Percentiles rank a stretch among this genome's conserved stretches.
These are phyloP conservation scores for Torymus tubicola DNA, from an alignment of 2,888 invertebrate species.

Conservation along the genomic window DNA sequence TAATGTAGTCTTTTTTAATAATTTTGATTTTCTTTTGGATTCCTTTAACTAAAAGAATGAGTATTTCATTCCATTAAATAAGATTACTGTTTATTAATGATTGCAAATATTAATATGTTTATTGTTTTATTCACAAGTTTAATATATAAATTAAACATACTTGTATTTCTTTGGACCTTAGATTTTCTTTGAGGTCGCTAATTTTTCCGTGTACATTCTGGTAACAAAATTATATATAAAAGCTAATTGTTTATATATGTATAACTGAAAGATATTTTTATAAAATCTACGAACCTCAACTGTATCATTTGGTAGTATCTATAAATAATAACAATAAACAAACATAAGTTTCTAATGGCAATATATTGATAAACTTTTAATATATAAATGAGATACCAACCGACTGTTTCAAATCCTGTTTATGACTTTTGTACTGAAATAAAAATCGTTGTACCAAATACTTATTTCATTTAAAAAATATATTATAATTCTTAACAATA, in stretches of 20 bases:
- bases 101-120: constrained; percentile 17
- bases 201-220: constrained; percentile 43
- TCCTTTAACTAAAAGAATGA: constrained; percentile 55
- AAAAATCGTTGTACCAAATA: constrained; percentile 13
- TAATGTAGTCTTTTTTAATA: not conserved
- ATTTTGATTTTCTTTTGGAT: constrained; percentile 52
- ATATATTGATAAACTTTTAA: not conserved
- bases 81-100: constrained; percentile 55
- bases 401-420: constrained; percentile 62
- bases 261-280: not conserved
- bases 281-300: constrained; percentile 39
- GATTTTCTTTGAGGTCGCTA: constrained; percentile 16
- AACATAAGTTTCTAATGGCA: not conserved
- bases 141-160: constrained; percentile 19
- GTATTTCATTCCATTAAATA: constrained; percentile 22
- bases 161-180: constrained; percentile 22
- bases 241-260: not conserved
- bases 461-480: not conserved
- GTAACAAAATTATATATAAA: constrained; percentile 12
- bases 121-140: not conserved
- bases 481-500: constrained; percentile 11
- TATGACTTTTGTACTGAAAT: constrained; percentile 63
- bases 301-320: constrained; percentile 36
- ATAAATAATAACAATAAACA: not conserved
- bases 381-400: constrained; percentile 60